Evolutionary conservation across 1,140 invertebrate species (phyloP).

Genomic region (Drosophila paulistorum): DNA sequence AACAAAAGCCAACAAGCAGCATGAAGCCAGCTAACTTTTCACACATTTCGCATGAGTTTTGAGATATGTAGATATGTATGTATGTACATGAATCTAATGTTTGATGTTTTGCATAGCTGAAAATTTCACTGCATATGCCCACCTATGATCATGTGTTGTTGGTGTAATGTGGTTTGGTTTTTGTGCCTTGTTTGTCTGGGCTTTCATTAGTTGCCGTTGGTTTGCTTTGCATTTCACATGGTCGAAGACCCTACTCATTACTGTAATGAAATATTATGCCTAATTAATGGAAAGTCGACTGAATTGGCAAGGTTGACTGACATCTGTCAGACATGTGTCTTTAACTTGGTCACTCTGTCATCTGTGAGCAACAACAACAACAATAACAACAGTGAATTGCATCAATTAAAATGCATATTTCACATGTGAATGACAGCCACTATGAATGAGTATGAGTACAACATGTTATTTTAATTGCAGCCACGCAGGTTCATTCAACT

Average conservation of each 20-base stretch:
- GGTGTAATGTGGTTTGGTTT: conserved; percentile 16
- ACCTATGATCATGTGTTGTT: conserved; percentile 19
- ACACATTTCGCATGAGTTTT: conserved; percentile 69
- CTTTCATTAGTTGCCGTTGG: conserved; percentile 58
- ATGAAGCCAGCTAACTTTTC: conserved; percentile 63
- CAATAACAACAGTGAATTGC: conserved; percentile 34
- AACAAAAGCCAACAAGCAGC: conserved; percentile 38
- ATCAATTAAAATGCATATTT: conserved; percentile 71
- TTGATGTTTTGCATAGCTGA: conserved; percentile 63
- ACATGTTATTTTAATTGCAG: conserved; percentile 77
- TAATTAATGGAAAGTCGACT: conserved; percentile 78
- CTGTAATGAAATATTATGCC: conserved; percentile 77
- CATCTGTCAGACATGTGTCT: conserved; percentile 74
- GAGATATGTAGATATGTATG: not conserved
- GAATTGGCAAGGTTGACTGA: conserved; percentile 40
- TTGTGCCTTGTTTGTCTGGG: conserved; percentile 20
- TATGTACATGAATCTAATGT: conserved; percentile 10
- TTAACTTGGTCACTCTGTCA: conserved; percentile 81
- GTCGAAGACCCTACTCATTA: conserved; percentile 58
- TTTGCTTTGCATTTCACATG: conserved; percentile 56
- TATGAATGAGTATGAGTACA: conserved; percentile 54
- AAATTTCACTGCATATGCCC: conserved; percentile 25
- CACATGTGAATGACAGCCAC: conserved; percentile 61
- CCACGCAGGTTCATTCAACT: conserved; percentile 75
- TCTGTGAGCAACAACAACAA: conserved; percentile 15